A percentile compares a stretch with the other conserved stretches of the same genome.
Conservation (phyloP, 2,888 invertebrate species). For the Anthrax anthrax region DNA sequence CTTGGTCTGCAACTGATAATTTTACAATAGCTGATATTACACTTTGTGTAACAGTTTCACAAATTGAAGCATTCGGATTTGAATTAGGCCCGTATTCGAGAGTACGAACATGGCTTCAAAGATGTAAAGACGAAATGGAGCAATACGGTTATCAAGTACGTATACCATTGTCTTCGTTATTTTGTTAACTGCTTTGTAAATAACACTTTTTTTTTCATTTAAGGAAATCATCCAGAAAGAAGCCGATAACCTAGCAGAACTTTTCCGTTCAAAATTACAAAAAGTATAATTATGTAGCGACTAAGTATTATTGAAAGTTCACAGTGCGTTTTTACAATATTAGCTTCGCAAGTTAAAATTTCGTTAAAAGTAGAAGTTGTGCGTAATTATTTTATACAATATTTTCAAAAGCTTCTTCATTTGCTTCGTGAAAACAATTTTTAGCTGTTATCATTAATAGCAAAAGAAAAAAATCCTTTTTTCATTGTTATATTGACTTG, state of each 20-base stretch:
- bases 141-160: constrained; percentile 52
- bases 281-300: neutral
- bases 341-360: too few relatives aligned
- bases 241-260: constrained; percentile 40
- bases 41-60: constrained; percentile 28
- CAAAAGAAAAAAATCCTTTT: too few relatives aligned
- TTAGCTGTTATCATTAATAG: too few relatives aligned
- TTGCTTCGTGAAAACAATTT: too few relatives aligned
- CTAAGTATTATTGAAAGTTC: too few relatives aligned
- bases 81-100: constrained; percentile 39
- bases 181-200: neutral
- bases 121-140: constrained; percentile 47
- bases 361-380: too few relatives aligned
- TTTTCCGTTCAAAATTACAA: constrained; percentile 37
- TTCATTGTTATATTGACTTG: too few relatives aligned
- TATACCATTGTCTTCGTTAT: neutral
- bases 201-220: neutral
- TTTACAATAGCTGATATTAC: constrained; percentile 33
- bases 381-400: too few relatives aligned
- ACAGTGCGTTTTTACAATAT: too few relatives aligned
- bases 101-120: constrained; percentile 47
- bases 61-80: constrained; percentile 37
- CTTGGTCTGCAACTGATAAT: constrained; percentile 44
- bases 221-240: constrained; percentile 44
- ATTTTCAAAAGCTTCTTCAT: too few relatives aligned